Evolutionary conservation across 2,888 invertebrate genomes (phyloP).

Genomic region (Tetragnatha montana): DNA sequence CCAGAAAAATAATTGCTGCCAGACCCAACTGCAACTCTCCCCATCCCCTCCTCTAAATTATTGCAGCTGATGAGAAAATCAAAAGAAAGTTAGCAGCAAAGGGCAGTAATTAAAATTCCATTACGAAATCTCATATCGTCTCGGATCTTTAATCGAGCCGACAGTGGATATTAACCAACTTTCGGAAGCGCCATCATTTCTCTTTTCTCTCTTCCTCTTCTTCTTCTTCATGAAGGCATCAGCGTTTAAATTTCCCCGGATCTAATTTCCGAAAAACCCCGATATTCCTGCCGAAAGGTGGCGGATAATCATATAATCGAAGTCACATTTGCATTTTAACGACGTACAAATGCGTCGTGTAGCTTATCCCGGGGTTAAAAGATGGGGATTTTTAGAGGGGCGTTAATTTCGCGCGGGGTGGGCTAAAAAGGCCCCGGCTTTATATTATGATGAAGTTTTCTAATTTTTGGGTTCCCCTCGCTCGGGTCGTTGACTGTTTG

Average conservation of each 20-base stretch:
- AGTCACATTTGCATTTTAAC: slow-evolving; percentile 60
- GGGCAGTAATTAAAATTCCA: slow-evolving; percentile 59
- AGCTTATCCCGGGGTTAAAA: neutral
- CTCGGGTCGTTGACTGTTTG: neutral
- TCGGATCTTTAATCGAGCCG: slow-evolving; percentile 37
- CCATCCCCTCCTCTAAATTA: neutral
- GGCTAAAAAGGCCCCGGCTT: neutral
- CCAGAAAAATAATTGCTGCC: neutral
- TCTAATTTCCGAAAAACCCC: slow-evolving; percentile 55
- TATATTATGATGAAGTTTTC: neutral
- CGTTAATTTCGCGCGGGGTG: slow-evolving; percentile 9
- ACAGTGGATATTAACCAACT: slow-evolving; percentile 52
- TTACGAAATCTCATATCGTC: slow-evolving; percentile 47
- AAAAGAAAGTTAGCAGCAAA: slow-evolving; percentile 11
- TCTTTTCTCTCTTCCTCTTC: slow-evolving; percentile 9
- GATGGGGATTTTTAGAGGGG: slow-evolving; percentile 10
- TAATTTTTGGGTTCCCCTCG: neutral
- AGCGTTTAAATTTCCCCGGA: slow-evolving; percentile 52
- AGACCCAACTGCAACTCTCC: neutral
- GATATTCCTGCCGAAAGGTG: slow-evolving; percentile 37
- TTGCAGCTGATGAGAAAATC: slow-evolving; percentile 20
- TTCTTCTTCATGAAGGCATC: slow-evolving; percentile 24
- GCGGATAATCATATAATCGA: slow-evolving; percentile 59
- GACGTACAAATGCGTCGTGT: slow-evolving; percentile 28
- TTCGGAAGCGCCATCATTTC: slow-evolving; percentile 10